Conservation (phyloP, 2,113 vertebrate genomes). For the Galeopterus variegatus region DNA sequence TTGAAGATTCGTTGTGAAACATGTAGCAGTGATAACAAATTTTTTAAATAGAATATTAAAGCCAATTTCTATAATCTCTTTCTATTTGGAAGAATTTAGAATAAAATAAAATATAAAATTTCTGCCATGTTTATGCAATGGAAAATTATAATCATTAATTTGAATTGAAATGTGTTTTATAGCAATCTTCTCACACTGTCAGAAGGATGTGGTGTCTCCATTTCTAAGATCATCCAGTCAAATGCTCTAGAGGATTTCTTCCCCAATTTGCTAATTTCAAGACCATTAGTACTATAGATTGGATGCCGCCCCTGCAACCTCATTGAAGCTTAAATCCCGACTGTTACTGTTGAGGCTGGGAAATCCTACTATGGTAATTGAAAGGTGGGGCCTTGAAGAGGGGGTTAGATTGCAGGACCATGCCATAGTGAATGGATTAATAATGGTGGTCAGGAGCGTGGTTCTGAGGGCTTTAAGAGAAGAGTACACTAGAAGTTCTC, state of each 20-base stretch:
- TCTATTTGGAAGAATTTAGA: conserved; percentile 35
- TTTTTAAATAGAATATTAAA: conserved; percentile 19
- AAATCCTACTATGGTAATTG: too few relatives aligned
- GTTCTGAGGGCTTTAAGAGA: too few relatives aligned
- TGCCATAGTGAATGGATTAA: too few relatives aligned
- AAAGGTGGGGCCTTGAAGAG: too few relatives aligned
- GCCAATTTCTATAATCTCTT: background rate
- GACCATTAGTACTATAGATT: background rate
- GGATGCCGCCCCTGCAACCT: too few relatives aligned
- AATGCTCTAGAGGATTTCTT: background rate
- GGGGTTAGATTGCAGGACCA: too few relatives aligned
- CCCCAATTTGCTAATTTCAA: background rate
- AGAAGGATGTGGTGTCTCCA: background rate
- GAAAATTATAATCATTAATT: background rate
- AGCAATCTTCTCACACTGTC: background rate
- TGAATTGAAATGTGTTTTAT: background rate
- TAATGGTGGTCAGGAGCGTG: too few relatives aligned
- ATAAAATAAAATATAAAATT: conserved; percentile 33
- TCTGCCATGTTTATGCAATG: background rate
- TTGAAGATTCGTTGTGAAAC: conserved; percentile 30
- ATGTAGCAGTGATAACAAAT: background rate
- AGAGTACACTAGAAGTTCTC: too few relatives aligned
- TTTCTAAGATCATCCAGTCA: background rate
- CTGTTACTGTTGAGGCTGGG: too few relatives aligned
- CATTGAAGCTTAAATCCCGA: too few relatives aligned